These are phyloP conservation scores for Nothura maculosa DNA, from an alignment of 2,797 vertebrate species.

Conservation along the genomic window DNA sequence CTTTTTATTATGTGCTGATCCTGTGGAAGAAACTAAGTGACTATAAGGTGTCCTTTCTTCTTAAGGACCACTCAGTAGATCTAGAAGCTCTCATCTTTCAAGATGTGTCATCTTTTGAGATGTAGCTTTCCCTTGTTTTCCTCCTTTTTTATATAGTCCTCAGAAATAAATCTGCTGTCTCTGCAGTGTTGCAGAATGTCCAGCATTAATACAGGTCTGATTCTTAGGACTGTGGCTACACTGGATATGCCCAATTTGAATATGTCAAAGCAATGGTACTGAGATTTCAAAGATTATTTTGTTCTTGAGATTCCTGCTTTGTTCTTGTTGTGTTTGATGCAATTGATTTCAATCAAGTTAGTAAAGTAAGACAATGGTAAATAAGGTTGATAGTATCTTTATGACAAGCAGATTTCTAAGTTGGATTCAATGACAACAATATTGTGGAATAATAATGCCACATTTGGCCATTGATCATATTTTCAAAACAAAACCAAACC, in stretches of 20 bases:
- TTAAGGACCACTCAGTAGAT: background rate
- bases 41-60: background rate
- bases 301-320: background rate
- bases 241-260: background rate
- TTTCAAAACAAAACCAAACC: accelerated
- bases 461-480: background rate
- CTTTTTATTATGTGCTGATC: accelerated
- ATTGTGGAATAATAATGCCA: background rate
- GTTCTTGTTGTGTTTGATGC: background rate
- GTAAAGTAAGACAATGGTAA: background rate
- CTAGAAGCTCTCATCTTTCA: background rate
- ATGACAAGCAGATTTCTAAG: background rate
- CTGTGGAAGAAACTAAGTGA: background rate
- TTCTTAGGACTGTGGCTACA: background rate
- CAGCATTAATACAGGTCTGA: background rate
- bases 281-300: background rate
- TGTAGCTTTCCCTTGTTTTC: background rate
- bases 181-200: background rate
- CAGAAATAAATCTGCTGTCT: background rate
- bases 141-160: background rate
- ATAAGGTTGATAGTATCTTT: background rate
- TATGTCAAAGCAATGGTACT: background rate
- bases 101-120: background rate
- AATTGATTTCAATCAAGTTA: background rate
- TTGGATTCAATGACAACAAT: background rate